These are phyloP conservation scores for Mustela nigripes DNA, from an alignment of 2,113 vertebrate genomes.

Conservation along the genomic window DNA sequence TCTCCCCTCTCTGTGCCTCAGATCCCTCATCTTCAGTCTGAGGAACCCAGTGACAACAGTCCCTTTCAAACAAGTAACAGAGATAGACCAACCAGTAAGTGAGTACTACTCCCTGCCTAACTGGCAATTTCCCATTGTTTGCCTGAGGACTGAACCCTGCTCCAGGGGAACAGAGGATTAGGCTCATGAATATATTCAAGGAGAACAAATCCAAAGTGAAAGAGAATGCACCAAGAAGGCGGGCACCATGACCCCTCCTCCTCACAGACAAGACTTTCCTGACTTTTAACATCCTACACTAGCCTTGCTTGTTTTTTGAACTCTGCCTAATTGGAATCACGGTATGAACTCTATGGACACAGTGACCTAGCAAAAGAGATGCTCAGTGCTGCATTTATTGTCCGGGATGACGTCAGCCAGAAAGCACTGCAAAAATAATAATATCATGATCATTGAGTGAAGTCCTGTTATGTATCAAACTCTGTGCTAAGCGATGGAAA, in stretches of 20 bases:
- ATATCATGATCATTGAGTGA: constrained; percentile 45
- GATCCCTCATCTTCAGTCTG: not conserved
- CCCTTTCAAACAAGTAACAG: not conserved
- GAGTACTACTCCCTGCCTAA: not conserved
- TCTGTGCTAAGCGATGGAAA: not conserved
- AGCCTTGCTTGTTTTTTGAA: not conserved
- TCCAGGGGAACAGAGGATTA: not conserved
- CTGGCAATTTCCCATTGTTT: not conserved
- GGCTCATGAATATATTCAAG: not conserved
- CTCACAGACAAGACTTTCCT: not conserved
- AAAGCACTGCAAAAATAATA: constrained; percentile 71
- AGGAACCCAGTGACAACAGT: not conserved
- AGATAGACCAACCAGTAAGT: not conserved
- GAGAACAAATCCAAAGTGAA: not conserved
- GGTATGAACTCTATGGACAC: not conserved
- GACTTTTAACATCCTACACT: not conserved
- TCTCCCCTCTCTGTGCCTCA: not conserved
- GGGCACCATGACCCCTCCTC: not conserved
- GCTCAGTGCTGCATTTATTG: constrained; percentile 51
- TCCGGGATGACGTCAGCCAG: constrained; percentile 68
- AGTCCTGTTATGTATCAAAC: constrained; percentile 10
- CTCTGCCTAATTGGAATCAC: constrained; percentile 10
- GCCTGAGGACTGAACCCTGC: not conserved
- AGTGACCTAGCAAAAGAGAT: constrained; percentile 68
- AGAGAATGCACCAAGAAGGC: not conserved